These are phyloP conservation scores for Antrozous pallidus DNA, from an alignment of 2,797 vertebrate genomes.

Conservation along the genomic window DNA sequence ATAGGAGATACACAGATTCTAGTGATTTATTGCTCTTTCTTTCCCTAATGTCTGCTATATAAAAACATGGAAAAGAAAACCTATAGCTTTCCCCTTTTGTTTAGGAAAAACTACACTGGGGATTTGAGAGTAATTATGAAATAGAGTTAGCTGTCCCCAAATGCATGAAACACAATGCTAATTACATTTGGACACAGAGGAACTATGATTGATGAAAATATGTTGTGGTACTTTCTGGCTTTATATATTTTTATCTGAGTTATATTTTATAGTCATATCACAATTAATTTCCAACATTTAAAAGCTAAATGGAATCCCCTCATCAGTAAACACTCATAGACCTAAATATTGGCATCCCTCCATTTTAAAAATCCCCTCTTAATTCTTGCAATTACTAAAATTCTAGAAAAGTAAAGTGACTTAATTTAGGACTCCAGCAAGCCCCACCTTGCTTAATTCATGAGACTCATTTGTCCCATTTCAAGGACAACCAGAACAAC, in stretches of 20 bases:
- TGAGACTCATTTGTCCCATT: background rate
- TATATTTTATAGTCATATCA: background rate
- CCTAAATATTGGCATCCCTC: background rate
- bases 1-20: slow-evolving; percentile 32
- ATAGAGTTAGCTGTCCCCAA: background rate
- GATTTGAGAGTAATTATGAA: slow-evolving; percentile 44
- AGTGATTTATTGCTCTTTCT: slow-evolving; percentile 75
- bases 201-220: slow-evolving; percentile 10
- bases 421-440: background rate
- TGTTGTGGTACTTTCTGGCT: background rate
- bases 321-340: background rate
- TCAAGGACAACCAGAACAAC: background rate
- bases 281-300: background rate
- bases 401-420: background rate
- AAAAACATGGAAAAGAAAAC: slow-evolving; percentile 44
- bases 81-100: background rate
- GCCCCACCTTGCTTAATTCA: background rate
- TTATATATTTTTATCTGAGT: background rate
- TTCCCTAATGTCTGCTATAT: slow-evolving; percentile 51
- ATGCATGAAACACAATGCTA: background rate
- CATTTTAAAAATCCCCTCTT: background rate
- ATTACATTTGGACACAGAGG: slow-evolving; percentile 30
- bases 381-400: background rate
- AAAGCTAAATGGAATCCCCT: background rate
- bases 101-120: slow-evolving; percentile 14